A percentile compares a stretch with the other conserved stretches of the same genome.
These are phyloP conservation scores for Zelostemma sp. DNA, from an alignment of 1,140 invertebrate genomes.

Conservation along the genomic window DNA sequence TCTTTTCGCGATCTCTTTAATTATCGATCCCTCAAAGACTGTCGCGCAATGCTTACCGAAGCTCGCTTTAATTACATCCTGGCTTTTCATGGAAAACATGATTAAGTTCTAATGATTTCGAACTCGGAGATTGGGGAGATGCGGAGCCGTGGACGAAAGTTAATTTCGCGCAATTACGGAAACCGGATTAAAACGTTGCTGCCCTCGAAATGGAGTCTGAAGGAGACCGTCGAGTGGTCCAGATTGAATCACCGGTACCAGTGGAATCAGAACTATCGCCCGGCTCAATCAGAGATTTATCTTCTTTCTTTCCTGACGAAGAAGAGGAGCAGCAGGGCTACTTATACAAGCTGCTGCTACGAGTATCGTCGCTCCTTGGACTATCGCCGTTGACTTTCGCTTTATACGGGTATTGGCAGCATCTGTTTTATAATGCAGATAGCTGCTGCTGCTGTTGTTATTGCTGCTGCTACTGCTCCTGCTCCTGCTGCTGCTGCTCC, in stretches of 20 bases:
- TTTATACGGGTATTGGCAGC: conserved; percentile 63
- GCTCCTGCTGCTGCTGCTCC: conserved; percentile 39
- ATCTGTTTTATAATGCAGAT: conserved; percentile 67
- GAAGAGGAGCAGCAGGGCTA: conserved; percentile 19
- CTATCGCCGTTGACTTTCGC: conserved; percentile 30
- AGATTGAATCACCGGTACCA: conserved; percentile 37
- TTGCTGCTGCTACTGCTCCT: conserved; percentile 33
- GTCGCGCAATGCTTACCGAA: too few relatives aligned
- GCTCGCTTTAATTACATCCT: too few relatives aligned
- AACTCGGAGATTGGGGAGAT: too few relatives aligned
- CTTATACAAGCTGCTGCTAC: conserved; percentile 18
- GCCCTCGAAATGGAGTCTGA: conserved; percentile 18
- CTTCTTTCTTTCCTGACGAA: conserved; percentile 16
- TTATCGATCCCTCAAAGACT: too few relatives aligned
- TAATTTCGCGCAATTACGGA: conserved; percentile 42
- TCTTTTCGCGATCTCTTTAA: too few relatives aligned
- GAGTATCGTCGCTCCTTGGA: conserved; percentile 8
- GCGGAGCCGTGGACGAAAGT: too few relatives aligned
- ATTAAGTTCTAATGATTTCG: too few relatives aligned
- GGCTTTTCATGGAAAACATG: too few relatives aligned
- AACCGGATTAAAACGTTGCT: conserved; percentile 44
- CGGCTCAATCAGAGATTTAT: conserved; percentile 43
- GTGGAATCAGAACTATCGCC: conserved; percentile 31
- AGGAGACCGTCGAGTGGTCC: conserved; percentile 30
- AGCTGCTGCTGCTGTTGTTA: conserved; percentile 21